Evolutionary conservation across 2,888 invertebrate genomes (phyloP).

Genomic region (Tillus elongatus): DNA sequence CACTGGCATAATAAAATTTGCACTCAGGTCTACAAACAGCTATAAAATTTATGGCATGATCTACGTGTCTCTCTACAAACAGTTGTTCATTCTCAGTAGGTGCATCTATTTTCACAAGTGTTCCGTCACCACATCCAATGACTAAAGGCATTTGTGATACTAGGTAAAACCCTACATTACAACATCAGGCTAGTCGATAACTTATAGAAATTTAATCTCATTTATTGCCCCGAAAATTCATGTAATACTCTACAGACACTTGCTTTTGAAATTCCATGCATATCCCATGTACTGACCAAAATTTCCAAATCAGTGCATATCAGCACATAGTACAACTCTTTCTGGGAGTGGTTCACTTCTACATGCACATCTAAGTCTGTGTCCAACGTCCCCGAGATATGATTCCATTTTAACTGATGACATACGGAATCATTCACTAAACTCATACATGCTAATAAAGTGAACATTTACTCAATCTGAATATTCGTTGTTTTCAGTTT

Average conservation of each 20-base stretch:
- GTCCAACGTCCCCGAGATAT: too few relatives aligned
- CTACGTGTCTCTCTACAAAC: not conserved
- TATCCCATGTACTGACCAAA: too few relatives aligned
- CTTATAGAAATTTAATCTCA: not conserved
- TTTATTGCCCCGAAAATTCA: not conserved
- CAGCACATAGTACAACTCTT: too few relatives aligned
- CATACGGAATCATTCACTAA: too few relatives aligned
- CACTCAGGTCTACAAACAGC: not conserved
- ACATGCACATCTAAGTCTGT: too few relatives aligned
- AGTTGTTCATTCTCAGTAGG: not conserved
- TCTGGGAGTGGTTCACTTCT: too few relatives aligned
- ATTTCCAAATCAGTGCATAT: too few relatives aligned
- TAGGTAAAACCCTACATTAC: too few relatives aligned
- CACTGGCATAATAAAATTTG: not conserved
- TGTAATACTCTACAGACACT: not conserved
- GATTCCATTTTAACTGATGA: too few relatives aligned
- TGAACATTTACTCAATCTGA: too few relatives aligned
- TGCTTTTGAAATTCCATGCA: not conserved
- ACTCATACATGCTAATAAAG: too few relatives aligned
- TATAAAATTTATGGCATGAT: not conserved
- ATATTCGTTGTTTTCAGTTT: too few relatives aligned
- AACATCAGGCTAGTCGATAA: slow-evolving; percentile 5
- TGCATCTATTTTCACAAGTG: not conserved
- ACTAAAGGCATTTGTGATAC: not conserved
- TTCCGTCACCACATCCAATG: not conserved